Percentiles rank a stretch among this genome's conserved stretches.
Conservation (phyloP, 2,113 vertebrate genomes). For the Tonatia bakeri region DNA sequence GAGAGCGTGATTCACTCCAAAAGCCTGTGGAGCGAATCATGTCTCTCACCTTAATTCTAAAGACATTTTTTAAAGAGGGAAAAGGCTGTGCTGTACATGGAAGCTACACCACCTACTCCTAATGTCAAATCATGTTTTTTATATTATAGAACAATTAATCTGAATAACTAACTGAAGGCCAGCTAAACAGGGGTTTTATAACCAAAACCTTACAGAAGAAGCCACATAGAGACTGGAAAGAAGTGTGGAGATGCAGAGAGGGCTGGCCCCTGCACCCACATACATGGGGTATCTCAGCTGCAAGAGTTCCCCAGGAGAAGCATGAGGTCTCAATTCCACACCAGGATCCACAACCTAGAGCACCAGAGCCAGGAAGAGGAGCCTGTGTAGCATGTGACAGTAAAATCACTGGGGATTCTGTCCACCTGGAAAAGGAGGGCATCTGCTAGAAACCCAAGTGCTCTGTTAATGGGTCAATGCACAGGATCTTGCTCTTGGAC, state of each 20-base stretch:
- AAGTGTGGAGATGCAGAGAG: too few relatives aligned
- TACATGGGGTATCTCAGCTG: not conserved
- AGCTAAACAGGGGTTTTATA: not conserved
- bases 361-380: not conserved
- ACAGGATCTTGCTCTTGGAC: not conserved
- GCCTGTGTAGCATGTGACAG: not conserved
- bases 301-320: not conserved
- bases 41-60: constrained; percentile 62
- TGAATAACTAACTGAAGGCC: not conserved
- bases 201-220: not conserved
- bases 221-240: too few relatives aligned
- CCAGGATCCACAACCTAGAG: not conserved
- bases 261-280: too few relatives aligned
- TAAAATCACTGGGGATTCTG: not conserved
- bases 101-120: not conserved
- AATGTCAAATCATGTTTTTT: not conserved
- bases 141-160: not conserved
- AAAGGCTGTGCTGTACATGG: not conserved
- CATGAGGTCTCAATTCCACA: not conserved
- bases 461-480: not conserved
- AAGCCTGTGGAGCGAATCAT: constrained; percentile 71
- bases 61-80: not conserved
- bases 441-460: not conserved
- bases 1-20: too few relatives aligned
- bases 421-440: not conserved